Conservation (phyloP, 2,113 vertebrate species). For the Thamnaconus septentrionalis region DNA sequence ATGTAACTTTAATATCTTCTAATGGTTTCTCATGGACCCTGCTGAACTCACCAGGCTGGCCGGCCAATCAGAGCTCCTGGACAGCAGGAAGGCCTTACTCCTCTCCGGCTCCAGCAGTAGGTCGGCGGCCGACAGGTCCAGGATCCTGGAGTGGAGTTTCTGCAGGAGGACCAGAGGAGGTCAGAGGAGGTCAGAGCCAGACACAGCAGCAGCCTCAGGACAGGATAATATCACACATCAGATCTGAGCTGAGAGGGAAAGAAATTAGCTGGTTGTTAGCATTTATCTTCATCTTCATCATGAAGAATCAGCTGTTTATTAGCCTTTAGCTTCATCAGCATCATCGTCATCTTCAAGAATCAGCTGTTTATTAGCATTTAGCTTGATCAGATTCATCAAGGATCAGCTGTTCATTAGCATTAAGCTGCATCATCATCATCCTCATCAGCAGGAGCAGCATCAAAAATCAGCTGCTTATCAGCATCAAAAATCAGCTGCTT, state of each 20-base stretch:
- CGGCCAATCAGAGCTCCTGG: constrained; percentile 72
- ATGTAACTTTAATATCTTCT: constrained; percentile 72
- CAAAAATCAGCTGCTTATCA: too few species aligned
- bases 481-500: too few species aligned
- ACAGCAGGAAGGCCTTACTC: constrained; percentile 73
- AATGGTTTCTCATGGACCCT: constrained; percentile 69
- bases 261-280: not conserved
- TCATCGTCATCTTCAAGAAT: too few species aligned
- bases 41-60: constrained; percentile 70
- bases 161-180: constrained; percentile 55
- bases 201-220: not conserved
- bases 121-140: constrained; percentile 84
- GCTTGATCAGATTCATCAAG: too few species aligned
- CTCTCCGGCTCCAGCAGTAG: constrained; percentile 80
- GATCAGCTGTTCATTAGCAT: too few species aligned
- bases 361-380: too few species aligned
- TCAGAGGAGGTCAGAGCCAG: not conserved
- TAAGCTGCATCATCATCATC: too few species aligned
- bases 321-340: too few species aligned
- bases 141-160: constrained; percentile 86
- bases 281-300: too few species aligned
- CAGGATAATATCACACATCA: constrained; percentile 2
- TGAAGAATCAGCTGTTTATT: too few species aligned
- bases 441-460: too few species aligned
- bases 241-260: too few species aligned